Base-by-base conservation (phyloP, 2,888 invertebrate species). In the Gasteruption jaculator region DNA sequence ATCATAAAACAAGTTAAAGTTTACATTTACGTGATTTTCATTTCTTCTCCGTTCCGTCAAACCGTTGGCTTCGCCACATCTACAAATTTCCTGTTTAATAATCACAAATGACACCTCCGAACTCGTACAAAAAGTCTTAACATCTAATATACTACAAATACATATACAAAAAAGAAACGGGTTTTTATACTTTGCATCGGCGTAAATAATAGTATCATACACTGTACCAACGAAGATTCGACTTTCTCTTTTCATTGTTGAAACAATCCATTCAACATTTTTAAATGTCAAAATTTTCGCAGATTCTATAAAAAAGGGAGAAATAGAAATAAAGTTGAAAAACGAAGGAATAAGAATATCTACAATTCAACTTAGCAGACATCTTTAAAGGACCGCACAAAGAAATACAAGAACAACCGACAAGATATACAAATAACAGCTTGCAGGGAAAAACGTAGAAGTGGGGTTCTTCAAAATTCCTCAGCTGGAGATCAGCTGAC, bases 71-170 rank as follows among this genome's bases (percentile, higher is more conserved):
- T n/a, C n/a, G 14, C 14, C 12, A 26, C 29, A 8, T 14, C n/a
- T 25, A n/a, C 10, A 36, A 6, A 15, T 11, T 8, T 40, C 16
- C 31, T 37, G 19, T 21, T 15, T 12, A 19, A 12, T 29, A 14
- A 14, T 8, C 11, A 5, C 29, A 14, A 29, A 5, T n/a, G 11
- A 21, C 27, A 27, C 32, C 46, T 31, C 38, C 39, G 42, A 43
- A 44, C 46, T 54, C 56, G 51, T 58, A 60, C 53, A 62, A 61
- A 58, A 54, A 49, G 48, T 41, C 56, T 60, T 61, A 60, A 36
- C 41, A 41, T 41, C 65, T 67, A 67, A 47, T 66, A 67, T 61
- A 47, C 66, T 67, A 68, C 66, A 67, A n/a, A 47, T 61, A 63
- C 64, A 68, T 68, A 57, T 65, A 68, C 67, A 68, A 63, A 62